Base-by-base conservation (phyloP, 2,888 invertebrate genomes). In the Phyllotreta cruciferae region DNA sequence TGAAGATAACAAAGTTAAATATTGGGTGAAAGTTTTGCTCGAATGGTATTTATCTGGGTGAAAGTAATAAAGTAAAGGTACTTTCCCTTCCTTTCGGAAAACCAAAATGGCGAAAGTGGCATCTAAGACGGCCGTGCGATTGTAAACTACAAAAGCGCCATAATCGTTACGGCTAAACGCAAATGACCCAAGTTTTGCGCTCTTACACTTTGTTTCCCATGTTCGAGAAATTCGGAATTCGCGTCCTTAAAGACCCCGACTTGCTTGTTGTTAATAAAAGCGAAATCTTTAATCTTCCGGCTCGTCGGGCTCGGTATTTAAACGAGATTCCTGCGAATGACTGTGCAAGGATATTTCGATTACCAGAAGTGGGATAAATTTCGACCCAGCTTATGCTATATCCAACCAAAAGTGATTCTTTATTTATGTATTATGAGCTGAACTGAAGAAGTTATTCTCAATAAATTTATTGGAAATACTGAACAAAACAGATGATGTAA, bases 121-220 rank as follows among this genome's bases (percentile, higher is more conserved):
- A 53, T 44, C 38, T 52, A 57, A 45, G 56, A 49, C 47, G 41
- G 49, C 41, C 24, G 24, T 24, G 35, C 39, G 45, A 56, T 41
- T 62, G 56, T 56, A 56, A 50, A 45, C 45, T 57, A 49, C 54
- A 56, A 49, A 50, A 24, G 47, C 50, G 39, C 67, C 64, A 68
- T 69, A 69, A 71, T 71, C 69, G 66, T 69, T 69, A 67, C 61
- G 66, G 66, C 67, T 58, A 64, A 70, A 70, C 70, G 60, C 66
- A 72, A 71, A 71, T 67, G 70, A 68, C 65, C 64, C 54, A 64
- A 70, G 60, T 70, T 71, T 66, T 63, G 44, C 67, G 66, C 64
- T 52, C 63, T 58, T 11, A 58, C 50, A 50, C 50, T 58, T 58
- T 58, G 58, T 58, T 58, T 41, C 35, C n/a, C 10, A 50, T 49